Base-by-base conservation (phyloP, 2,797 vertebrate genomes). In the Melanitta fusca region DNA sequence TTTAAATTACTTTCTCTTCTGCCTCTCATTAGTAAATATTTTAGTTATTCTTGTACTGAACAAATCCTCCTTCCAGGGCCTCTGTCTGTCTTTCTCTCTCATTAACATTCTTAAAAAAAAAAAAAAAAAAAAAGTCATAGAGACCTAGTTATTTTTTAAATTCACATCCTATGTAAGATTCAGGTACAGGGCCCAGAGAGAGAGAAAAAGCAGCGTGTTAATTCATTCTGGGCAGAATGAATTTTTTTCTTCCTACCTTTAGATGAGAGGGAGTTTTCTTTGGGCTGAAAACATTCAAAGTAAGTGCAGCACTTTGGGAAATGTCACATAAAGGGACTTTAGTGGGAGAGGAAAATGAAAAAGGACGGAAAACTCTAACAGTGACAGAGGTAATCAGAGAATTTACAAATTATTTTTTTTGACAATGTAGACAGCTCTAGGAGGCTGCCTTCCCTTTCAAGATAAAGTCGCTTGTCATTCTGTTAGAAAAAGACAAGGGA, bases 21-120 rank as follows among this genome's bases (percentile, higher is more conserved):
- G 88, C 80, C 71, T 74, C 81, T 97, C 95, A 97, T 98, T 97
- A 97, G 95, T 97, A 97, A 97, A 94, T 97, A 97, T 96, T 96
- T 93, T 91, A 96, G 77, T 80, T 95, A 93, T 87, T 92, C 93
- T 77, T 36, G 6, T 69, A 61, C n/a, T 88, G 79, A 97, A 92
- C 74, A 96, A 92, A 95, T 68, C 47, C 56, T 91, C 20, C 43
- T 95, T 94, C 84, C 69, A 53, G 78, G 80, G 69, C n/a, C 86
- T 65, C 22, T 62, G 45, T 92, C 39, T 73, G 91, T 93, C 79
- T 92, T 79, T 92, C 73, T 72, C 41, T 85, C 78, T 97, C 93
- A 92, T 97, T 97, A 96, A 72, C 65, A 68, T 83, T 79, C 36
- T 90, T 69, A n/a, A n/a, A 81, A 47, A 47, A 53, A 24, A 49